Conservation (phyloP, 2,113 vertebrate genomes). For the Aldabrachelys gigantea region DNA sequence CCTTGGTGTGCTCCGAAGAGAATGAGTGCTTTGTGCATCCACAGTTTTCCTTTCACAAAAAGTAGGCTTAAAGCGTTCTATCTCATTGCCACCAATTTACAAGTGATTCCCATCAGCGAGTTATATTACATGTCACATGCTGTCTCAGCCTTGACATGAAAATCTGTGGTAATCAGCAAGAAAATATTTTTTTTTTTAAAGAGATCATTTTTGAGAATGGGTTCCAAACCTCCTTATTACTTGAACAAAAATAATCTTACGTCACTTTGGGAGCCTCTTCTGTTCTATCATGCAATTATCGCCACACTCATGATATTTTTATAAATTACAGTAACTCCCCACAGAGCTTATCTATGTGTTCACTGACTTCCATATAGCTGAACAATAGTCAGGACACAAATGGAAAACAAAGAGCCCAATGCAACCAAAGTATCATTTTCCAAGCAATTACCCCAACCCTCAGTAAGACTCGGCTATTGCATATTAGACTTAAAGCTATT, state of each 20-base stretch:
- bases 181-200: constrained; percentile 21
- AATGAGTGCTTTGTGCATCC: background rate
- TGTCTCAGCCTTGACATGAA: constrained; percentile 46
- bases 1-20: background rate
- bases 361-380: background rate
- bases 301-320: background rate
- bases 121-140: constrained; percentile 11
- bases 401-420: background rate
- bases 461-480: background rate
- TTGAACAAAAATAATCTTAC: background rate
- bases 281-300: background rate
- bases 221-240: background rate
- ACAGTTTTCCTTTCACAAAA: background rate
- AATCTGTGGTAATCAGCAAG: constrained; percentile 43
- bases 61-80: constrained; percentile 13
- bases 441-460: background rate
- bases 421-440: background rate
- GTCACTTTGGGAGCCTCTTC: background rate
- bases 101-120: background rate
- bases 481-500: background rate
- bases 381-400: background rate
- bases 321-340: background rate
- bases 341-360: background rate
- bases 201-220: background rate
- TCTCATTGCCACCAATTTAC: background rate